Evolutionary conservation across 1,140 invertebrate species (phyloP).

Genomic region (Drosophila nigromelanica): DNA sequence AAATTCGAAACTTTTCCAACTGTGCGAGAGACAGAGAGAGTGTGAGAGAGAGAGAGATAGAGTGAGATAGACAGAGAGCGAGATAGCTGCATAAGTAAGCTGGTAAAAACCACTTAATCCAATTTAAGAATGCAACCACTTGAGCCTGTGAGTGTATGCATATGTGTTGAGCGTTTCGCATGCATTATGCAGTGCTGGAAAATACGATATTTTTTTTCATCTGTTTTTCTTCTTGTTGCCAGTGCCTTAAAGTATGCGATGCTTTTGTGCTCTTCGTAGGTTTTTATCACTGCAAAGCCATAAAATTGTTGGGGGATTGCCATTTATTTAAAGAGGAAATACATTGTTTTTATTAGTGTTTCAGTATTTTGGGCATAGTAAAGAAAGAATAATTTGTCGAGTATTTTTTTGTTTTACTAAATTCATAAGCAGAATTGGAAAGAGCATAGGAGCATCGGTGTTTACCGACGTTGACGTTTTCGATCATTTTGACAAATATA

Average conservation of each 20-base stretch:
- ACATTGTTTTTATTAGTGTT: too few relatives aligned
- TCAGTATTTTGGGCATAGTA: neutral
- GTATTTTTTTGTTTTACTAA: conserved; percentile 1
- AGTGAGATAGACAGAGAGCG: conserved; percentile 1
- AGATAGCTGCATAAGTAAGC: conserved; percentile 25
- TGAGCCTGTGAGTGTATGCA: conserved; percentile 46
- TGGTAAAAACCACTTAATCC: conserved; percentile 75
- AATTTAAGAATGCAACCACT: conserved; percentile 80
- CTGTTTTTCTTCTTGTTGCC: conserved; percentile 26
- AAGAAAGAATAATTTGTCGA: neutral
- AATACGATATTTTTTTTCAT: conserved; percentile 10
- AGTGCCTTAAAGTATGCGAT: conserved; percentile 46
- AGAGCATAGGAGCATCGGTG: conserved; percentile 14
- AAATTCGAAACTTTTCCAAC: conserved; percentile 43
- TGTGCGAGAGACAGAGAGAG: neutral
- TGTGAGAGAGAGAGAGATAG: conserved; percentile 1
- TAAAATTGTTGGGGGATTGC: conserved; percentile 44
- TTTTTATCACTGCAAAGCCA: conserved; percentile 58
- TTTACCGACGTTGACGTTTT: neutral
- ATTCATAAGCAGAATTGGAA: conserved; percentile 3
- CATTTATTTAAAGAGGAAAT: conserved; percentile 37
- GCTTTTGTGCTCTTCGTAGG: conserved; percentile 34
- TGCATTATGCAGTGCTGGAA: conserved; percentile 27
- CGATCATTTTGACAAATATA: neutral
- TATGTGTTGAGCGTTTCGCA: conserved; percentile 32